Evolutionary conservation across 2,797 vertebrate species (phyloP).

Genomic region (Hydrophis major): DNA sequence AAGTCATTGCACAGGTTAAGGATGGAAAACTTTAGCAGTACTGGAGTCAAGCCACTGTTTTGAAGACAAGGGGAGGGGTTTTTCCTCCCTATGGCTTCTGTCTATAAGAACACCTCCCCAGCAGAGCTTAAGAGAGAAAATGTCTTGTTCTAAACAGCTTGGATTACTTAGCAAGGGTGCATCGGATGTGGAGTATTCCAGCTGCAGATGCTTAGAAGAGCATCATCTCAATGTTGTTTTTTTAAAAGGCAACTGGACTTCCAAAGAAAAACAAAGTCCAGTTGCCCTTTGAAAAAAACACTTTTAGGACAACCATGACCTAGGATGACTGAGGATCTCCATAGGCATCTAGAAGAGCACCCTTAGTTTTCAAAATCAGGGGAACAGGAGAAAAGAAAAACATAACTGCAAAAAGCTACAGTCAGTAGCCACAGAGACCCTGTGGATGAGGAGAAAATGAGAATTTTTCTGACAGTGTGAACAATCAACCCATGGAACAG

Average conservation of each 20-base stretch:
- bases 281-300: no score
- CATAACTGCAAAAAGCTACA: not conserved
- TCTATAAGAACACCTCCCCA: not conserved
- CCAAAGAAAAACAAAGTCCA: no score
- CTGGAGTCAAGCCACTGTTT: not conserved
- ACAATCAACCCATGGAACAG: no score
- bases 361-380: not conserved
- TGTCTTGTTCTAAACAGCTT: not conserved
- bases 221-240: no score
- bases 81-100: no score
- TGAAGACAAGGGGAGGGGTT: not conserved
- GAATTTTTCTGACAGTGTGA: no score
- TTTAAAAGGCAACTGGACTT: no score
- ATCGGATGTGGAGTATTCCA: not conserved
- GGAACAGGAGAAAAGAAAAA: not conserved
- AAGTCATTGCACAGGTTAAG: not conserved
- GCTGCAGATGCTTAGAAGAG: not conserved
- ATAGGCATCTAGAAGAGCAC: not conserved
- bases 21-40: not conserved
- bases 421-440: not conserved
- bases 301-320: no score
- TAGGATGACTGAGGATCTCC: no score
- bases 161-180: not conserved
- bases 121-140: no score
- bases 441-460: no score